Conservation (phyloP, 2,113 vertebrate genomes). For the Lates calcarifer region DNA sequence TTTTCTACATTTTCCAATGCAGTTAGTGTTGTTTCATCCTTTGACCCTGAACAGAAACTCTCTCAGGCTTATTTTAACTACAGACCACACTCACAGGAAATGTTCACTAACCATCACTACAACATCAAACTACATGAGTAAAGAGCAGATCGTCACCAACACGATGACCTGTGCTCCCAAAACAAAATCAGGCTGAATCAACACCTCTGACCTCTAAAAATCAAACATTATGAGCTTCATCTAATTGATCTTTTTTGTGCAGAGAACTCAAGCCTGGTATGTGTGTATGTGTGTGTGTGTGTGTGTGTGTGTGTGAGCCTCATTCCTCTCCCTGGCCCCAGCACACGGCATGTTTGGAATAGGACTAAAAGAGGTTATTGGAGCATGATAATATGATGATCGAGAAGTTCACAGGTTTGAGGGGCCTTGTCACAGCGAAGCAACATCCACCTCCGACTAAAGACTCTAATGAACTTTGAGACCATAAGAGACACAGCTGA, state of each 20-base stretch:
- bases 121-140: too few relatives aligned
- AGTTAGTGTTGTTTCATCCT: too few relatives aligned
- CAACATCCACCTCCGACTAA: neutral
- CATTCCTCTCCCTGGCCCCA: conserved; percentile 36
- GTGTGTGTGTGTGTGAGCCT: neutral
- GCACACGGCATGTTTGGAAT: conserved; percentile 55
- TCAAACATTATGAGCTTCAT: neutral
- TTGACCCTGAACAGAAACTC: too few relatives aligned
- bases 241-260: neutral
- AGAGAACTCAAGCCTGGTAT: neutral
- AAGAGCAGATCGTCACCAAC: too few relatives aligned
- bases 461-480: neutral
- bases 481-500: neutral
- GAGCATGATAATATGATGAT: conserved; percentile 76
- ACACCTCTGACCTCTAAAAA: neutral
- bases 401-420: conserved; percentile 39
- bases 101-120: too few relatives aligned
- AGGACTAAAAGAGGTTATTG: conserved; percentile 74
- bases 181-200: too few relatives aligned
- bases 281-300: neutral
- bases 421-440: conserved; percentile 15
- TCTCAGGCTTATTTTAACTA: too few relatives aligned
- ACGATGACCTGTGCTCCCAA: too few relatives aligned
- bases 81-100: too few relatives aligned
- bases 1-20: too few relatives aligned